Base-by-base conservation (phyloP, 2,797 vertebrate genomes). In the Cossypha niveicapilla region DNA sequence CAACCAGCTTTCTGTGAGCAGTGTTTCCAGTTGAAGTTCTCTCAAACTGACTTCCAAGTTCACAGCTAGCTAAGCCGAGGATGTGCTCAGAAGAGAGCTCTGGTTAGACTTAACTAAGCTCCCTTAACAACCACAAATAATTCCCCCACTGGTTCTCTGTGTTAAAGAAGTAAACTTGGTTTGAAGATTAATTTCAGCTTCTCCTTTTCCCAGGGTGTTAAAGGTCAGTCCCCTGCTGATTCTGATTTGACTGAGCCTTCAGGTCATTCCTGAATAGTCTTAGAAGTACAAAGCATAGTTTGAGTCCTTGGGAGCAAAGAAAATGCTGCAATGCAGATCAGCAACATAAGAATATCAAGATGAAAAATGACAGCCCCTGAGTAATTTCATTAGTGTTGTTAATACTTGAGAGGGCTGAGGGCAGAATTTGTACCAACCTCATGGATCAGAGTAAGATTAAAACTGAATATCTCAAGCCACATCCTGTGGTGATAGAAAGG, bases 241-340 rank as follows among this genome's bases (percentile, higher is more conserved):
- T 89, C 48, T 65, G 61, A 61, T 74, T 84, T 90, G 51, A 57
- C 78, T 89, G 81, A 94, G 71, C 71, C 90, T 94, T 89, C 30
- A 85, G 78, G 88, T 81, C 54, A 23, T 72, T 96, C 50, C 47
- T 78, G 58, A 88, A 47, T 60, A 73, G 24, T 56, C 53, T 81
- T 67, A 50, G 9, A 92, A 83, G 57, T 93, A 88, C 91, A 87
- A 83, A 94, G 67, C 35, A 72, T 88, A 77, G 68, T 83, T 70
- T 91, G 84, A 95, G 50, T 88, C 78, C 89, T 74, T 68, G 65
- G 47, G 65, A 87, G 61, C 18, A 89, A 82, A 90, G 47, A 25
- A 42, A 94, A 94, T 87, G 57, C 45, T 89, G 81, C 93, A 95
- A 56, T 87, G 90, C 86, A 93, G 86, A 87, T 91, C 72, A 85